Base-by-base conservation (phyloP, 2,113 vertebrate genomes). In the Anolis sagrei region DNA sequence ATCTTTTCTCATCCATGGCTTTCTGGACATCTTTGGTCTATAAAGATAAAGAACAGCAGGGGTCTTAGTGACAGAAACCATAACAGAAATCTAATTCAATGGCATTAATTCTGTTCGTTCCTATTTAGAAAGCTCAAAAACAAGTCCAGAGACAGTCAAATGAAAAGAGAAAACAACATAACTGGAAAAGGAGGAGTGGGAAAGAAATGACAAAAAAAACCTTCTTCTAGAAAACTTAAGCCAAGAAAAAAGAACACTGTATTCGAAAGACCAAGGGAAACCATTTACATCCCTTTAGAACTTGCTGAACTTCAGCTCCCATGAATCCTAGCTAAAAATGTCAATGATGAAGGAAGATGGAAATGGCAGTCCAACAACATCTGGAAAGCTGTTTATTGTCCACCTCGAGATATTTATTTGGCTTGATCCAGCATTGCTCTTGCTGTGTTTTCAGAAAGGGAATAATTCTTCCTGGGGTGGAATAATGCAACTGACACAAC, bases 1-100 rank as follows among this genome's bases (percentile, higher is more conserved):
- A 99, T 69, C 96, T 96, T 94, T 97, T 97, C 91, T 98, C 98
- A 3, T 98, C 97, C 98, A 99, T 99, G 86, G 98, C 97, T 49
- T 92, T 98, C 96, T 99, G 98, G 69, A 99, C 98, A 25, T 98
- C 96, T 91, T 99, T 99, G 0, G 96, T 97, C 96, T 97, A 73
- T 7, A 27, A n/a, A 7, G 4, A 2, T 1, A 0, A 48, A 29
- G 1, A 89, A 34, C 91, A 27, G 85, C 0, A 0, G 49, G 68
- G 27, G 2, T 44, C 5, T 34, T 36, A 74, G 5, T 36, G 10
- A 51, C 6, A 79, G 29, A 48, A 78, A 49, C 54, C 39, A 72
- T 14, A 25, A 36, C 29, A 13, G 7, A 68, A 66, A 49, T 27
- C 25, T n/a, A 73, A 49, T 74, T 54, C 66, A 79, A 74, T 29